These are phyloP conservation scores for Dryobotodes eremita DNA, from an alignment of 2,888 invertebrate species.

Conservation along the genomic window DNA sequence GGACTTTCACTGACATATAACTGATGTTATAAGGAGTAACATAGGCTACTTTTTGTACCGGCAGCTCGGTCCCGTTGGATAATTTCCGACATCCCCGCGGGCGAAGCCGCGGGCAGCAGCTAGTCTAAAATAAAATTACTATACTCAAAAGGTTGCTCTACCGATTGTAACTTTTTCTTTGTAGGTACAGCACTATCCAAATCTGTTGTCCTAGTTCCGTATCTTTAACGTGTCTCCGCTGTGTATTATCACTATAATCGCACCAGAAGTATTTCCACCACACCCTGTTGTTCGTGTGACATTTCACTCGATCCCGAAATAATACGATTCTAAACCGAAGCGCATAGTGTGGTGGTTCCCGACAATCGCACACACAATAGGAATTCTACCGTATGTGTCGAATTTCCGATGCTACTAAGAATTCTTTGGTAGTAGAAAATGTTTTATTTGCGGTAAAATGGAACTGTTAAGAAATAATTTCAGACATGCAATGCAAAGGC, in stretches of 20 bases:
- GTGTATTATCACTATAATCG: conserved; percentile 17
- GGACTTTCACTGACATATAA: too few relatives aligned
- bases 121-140: neutral
- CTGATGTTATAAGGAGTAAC: too few relatives aligned
- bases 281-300: conserved; percentile 56
- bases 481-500: too few relatives aligned
- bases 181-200: neutral
- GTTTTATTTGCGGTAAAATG: conserved; percentile 20
- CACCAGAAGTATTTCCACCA: conserved; percentile 21
- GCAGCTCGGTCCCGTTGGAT: too few relatives aligned
- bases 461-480: conserved; percentile 12
- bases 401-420: conserved; percentile 39
- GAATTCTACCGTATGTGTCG: conserved; percentile 41
- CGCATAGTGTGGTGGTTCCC: conserved; percentile 50
- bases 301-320: conserved; percentile 68
- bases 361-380: conserved; percentile 37
- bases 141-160: neutral
- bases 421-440: conserved; percentile 28
- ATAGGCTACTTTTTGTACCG: too few relatives aligned
- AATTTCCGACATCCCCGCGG: too few relatives aligned
- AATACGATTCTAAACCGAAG: conserved; percentile 65
- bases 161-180: neutral
- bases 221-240: neutral
- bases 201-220: neutral
- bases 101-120: too few relatives aligned